Percentiles rank a stretch among this genome's conserved stretches.
Evolutionary conservation across 2,888 invertebrate species (phyloP).

Genomic region (Andrena hattorfiana): DNA sequence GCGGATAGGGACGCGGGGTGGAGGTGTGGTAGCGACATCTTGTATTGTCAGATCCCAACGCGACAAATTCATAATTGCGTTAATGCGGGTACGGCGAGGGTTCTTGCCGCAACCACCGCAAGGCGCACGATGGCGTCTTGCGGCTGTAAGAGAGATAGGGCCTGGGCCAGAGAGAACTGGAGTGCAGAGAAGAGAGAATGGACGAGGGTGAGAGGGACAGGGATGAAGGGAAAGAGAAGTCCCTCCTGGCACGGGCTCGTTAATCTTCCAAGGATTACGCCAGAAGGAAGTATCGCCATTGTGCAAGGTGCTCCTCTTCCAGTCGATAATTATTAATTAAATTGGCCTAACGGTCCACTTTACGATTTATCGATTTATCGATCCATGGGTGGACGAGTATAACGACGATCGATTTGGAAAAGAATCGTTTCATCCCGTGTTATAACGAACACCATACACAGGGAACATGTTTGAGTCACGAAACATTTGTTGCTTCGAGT

Average conservation of each 20-base stretch:
- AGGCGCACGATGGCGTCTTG: conserved; percentile 80
- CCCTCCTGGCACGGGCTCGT: conserved; percentile 76
- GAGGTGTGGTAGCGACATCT: conserved; percentile 81
- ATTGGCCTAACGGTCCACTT: conserved; percentile 67
- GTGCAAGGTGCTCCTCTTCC: conserved; percentile 69
- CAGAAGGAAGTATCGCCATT: conserved; percentile 78
- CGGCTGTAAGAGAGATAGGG: conserved; percentile 72
- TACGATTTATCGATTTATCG: conserved; percentile 71
- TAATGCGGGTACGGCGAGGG: conserved; percentile 81
- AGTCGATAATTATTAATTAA: conserved; percentile 82
- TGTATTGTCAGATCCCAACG: conserved; percentile 84
- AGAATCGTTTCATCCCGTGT: background rate
- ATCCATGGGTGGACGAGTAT: conserved; percentile 6
- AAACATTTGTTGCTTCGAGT: too few relatives aligned
- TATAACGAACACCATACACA: too few relatives aligned
- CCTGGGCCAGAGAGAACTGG: conserved; percentile 41
- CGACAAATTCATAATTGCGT: conserved; percentile 85
- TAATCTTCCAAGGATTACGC: conserved; percentile 82
- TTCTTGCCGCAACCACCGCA: conserved; percentile 80
- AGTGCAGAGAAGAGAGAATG: conserved; percentile 46
- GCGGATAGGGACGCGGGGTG: conserved; percentile 61
- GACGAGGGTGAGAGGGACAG: conserved; percentile 23
- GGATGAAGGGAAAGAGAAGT: conserved; percentile 55
- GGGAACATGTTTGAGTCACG: too few relatives aligned
- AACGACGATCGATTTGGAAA: background rate